Conservation (phyloP, 1,140 invertebrate genomes). For the Pseudomyrmex pallidus region DNA sequence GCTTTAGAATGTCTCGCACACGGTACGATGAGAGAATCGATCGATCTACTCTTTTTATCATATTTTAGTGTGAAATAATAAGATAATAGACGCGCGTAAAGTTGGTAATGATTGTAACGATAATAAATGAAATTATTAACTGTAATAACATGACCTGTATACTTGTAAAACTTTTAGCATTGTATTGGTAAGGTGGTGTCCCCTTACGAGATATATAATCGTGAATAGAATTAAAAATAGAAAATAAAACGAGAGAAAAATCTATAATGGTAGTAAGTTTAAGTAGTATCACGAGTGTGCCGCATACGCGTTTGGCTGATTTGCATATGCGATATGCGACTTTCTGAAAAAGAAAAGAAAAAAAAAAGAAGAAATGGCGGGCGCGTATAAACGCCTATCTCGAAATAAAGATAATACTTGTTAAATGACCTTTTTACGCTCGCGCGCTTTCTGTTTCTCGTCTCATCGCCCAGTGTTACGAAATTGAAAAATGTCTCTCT, state of each 20-base stretch:
- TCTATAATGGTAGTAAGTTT: slow-evolving; percentile 60
- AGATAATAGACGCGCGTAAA: slow-evolving; percentile 79
- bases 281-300: slow-evolving; percentile 56
- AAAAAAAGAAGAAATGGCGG: slow-evolving; percentile 4
- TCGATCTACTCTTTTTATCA: slow-evolving; percentile 76
- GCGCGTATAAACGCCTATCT: slow-evolving; percentile 53
- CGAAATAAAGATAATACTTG: slow-evolving; percentile 65
- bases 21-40: slow-evolving; percentile 65
- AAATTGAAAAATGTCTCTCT: slow-evolving; percentile 63
- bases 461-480: slow-evolving; percentile 73
- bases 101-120: slow-evolving; percentile 80
- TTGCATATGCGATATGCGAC: slow-evolving; percentile 53
- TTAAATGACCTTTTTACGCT: slow-evolving; percentile 79
- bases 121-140: slow-evolving; percentile 80
- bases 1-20: slow-evolving; percentile 69
- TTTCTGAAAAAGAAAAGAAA: slow-evolving; percentile 16
- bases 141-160: slow-evolving; percentile 82
- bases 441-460: slow-evolving; percentile 74
- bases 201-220: slow-evolving; percentile 75
- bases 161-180: slow-evolving; percentile 84
- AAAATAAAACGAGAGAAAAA: slow-evolving; percentile 52
- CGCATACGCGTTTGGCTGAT: slow-evolving; percentile 37
- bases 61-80: slow-evolving; percentile 78
- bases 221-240: slow-evolving; percentile 75
- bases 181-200: slow-evolving; percentile 84